Evolutionary conservation across 2,113 vertebrate genomes (phyloP), one percentile per base, ranked within the genome.

Genomic region (Chaetodon auriga): DNA sequence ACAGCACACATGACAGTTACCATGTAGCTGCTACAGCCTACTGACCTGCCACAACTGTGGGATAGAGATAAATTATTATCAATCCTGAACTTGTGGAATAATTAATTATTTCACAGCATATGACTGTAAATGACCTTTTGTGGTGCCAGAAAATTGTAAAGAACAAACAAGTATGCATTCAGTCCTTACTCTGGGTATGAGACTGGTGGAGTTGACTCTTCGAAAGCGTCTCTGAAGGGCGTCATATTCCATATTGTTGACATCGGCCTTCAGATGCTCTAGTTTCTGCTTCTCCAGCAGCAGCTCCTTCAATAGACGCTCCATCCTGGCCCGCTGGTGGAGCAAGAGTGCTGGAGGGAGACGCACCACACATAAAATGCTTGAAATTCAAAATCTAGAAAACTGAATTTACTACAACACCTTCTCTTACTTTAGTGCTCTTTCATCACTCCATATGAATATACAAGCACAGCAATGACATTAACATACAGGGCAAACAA

Each of bases 281-380:
- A 99, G 96, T 83, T 98, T 98, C 88, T 99, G 97, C 81, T 94
- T 96, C 93, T 99, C 97, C 87, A 96, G 84, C 91, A 95, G 95
- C 89, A 99, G 93, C 25, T 98, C 97, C 94, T 99, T 99, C 93
- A 96, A 90, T 90, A 99, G 94, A 79, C 98, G 97, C 95, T 99
- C 98, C 98, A 99, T 99, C 92, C 98, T 96, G 84, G 98, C 98
- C 80, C 97, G 96, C 69, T 99, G 98, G 94, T 99, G 98, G 88
- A 99, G 96, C 90, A 99, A 94, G 90, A 99, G 97, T 86, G 98
- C 98, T 99, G 90, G 19, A 74, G 45, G 90, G 19, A 74, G 45
- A 76, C 13, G 51, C 60, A 84, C 10, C 21, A 61, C 25, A 75
- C 15, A 23, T 9, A 46, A 66, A 57, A 30, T 0, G 11, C 7